Evolutionary conservation across 2,888 invertebrate species (phyloP), one percentile per base, ranked within the genome.

Genomic region (Dicycla oo): DNA sequence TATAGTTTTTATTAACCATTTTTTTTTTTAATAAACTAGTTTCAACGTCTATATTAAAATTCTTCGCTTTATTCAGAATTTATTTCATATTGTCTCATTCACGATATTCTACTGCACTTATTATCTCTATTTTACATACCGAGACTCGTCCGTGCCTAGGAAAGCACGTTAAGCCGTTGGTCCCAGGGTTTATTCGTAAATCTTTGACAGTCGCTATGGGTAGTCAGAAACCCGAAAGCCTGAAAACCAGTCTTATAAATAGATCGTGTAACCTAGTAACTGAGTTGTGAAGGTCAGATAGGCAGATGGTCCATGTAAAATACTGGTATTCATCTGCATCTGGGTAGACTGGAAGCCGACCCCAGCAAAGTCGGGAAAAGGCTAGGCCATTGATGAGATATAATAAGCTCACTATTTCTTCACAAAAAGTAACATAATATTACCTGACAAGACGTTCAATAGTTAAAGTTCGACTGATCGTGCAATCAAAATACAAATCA

Each of bases 21-120:
- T 77, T 75, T 73, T 56, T 45, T 75, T 73, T 56, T 45, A 20
- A 40, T 75, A 20, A 13, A 69, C 26, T n/a, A 20, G 26, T 49
- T 78, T 15, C 38, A 26, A 10, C 30, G 49, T 34, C 45, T 61
- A 11, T 65, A 64, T 73, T 64, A 66, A 71, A 63, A 64, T 64
- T 53, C 58, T 64, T 53, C 20, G 13, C 40, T 78, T 47, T 54
- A 13, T 26, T 43, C 11, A 26, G 8, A 51, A 57, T 15, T 30
- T 77, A 47, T 68, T 66, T 61, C 5, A 26, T 38, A 23, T 18
- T 51, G 20, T 58, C 34, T 66, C 40, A 56, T 56, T 64, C n/a
- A 45, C 20, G 18, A 38, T 43, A 56, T 20, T 47, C 10, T 30
- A 51, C n/a, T 8, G 10, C 7, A 20, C 57, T 71, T 70, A 34